These are phyloP conservation scores for Trissolcus basalis DNA, from an alignment of 1,140 invertebrate genomes.

Conservation along the genomic window DNA sequence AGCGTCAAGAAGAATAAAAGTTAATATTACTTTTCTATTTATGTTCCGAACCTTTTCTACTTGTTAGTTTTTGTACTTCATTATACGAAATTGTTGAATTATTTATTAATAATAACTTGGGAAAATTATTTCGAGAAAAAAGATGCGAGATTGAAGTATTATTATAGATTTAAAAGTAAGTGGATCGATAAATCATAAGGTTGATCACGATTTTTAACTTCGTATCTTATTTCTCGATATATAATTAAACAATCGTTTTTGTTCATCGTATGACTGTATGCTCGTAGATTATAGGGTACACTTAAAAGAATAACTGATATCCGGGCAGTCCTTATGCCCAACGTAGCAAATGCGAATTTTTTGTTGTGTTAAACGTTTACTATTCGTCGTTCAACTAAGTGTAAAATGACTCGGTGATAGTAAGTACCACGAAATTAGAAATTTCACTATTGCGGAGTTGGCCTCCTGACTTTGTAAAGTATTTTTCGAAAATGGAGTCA, in stretches of 20 bases:
- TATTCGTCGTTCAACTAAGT: neutral
- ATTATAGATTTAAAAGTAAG: slow-evolving; percentile 28
- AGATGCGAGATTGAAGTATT: slow-evolving; percentile 29
- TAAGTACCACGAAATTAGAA: neutral
- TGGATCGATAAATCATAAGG: slow-evolving; percentile 7
- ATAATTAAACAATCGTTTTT: neutral
- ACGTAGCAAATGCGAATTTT: too few species aligned
- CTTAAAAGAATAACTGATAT: neutral
- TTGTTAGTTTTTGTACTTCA: slow-evolving; percentile 20
- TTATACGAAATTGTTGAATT: slow-evolving; percentile 23
- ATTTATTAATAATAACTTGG: neutral
- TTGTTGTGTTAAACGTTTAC: too few species aligned
- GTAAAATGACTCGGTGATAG: neutral
- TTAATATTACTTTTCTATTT: slow-evolving; percentile 4
- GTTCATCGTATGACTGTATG: neutral
- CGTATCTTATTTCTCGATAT: slow-evolving; percentile 5
- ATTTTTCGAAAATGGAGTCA: slow-evolving; percentile 17
- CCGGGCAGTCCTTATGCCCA: too few species aligned
- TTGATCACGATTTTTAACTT: slow-evolving; percentile 25
- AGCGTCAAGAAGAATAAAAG: slow-evolving; percentile 32
- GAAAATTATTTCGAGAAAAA: neutral
- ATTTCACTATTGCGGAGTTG: neutral
- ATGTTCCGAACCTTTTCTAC: slow-evolving; percentile 10
- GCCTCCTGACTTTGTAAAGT: slow-evolving; percentile 22
- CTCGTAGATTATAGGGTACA: too few species aligned